Evolutionary conservation across 1,140 invertebrate genomes (phyloP).

Genomic region (Drosophila rufa): DNA sequence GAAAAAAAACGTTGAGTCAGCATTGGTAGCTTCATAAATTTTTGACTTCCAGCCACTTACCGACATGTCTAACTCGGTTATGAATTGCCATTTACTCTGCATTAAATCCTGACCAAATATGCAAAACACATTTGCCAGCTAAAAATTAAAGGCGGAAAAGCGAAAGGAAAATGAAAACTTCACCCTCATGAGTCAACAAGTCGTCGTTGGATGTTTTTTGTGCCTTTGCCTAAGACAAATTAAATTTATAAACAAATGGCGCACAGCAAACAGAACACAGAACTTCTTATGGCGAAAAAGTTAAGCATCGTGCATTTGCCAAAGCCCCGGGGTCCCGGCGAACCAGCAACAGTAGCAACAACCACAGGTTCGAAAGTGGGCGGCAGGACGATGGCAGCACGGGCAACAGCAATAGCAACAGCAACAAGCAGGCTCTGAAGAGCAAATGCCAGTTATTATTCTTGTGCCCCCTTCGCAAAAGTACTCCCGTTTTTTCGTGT

Average conservation of each 20-base stretch:
- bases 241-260: constrained; percentile 83
- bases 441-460: constrained; percentile 48
- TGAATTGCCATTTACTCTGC: constrained; percentile 47
- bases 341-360: constrained; percentile 15
- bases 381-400: constrained; percentile 5
- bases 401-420: constrained; percentile 11
- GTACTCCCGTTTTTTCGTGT: constrained; percentile 31
- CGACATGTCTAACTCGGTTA: constrained; percentile 20
- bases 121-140: constrained; percentile 57
- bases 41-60: not conserved
- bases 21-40: constrained; percentile 38
- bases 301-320: constrained; percentile 59
- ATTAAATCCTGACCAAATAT: constrained; percentile 59
- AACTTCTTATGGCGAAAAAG: constrained; percentile 43
- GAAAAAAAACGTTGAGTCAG: constrained; percentile 17
- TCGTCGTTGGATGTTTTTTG: constrained; percentile 40
- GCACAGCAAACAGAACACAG: constrained; percentile 68
- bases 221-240: constrained; percentile 62
- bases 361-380: constrained; percentile 37
- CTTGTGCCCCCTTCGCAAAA: constrained; percentile 11
- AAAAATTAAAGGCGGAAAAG: constrained; percentile 41
- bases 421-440: constrained; percentile 20
- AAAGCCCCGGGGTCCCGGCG: constrained; percentile 30
- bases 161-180: constrained; percentile 33
- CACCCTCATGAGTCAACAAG: constrained; percentile 54